Conservation (phyloP, 2,113 vertebrate genomes). For the Carettochelys insculpta region DNA sequence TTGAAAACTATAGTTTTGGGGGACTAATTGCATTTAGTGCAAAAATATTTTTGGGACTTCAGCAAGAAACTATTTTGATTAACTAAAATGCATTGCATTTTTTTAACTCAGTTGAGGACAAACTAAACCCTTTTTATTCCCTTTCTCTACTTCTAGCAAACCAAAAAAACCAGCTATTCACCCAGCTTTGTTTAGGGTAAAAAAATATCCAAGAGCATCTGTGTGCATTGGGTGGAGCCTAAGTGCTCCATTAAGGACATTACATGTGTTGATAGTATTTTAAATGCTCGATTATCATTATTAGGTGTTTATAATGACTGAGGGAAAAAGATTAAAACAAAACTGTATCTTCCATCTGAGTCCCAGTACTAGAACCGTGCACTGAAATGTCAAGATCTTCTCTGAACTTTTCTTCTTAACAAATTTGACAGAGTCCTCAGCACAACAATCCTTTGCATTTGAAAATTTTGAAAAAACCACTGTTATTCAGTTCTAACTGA, state of each 20-base stretch:
- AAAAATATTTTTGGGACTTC: neutral
- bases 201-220: neutral
- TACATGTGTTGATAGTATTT: neutral
- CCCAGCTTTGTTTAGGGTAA: neutral
- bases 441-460: neutral
- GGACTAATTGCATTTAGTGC: too few relatives aligned
- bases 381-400: neutral
- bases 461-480: neutral
- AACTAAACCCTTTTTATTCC: neutral
- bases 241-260: neutral
- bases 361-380: neutral
- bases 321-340: neutral
- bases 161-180: neutral
- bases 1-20: neutral
- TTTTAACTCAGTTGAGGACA: neutral
- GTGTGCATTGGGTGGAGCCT: neutral
- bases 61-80: neutral
- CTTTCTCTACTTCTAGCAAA: neutral
- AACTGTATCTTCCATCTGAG: neutral
- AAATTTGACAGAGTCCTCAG: neutral
- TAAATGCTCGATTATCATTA: neutral
- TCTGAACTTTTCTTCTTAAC: neutral
- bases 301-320: accelerated
- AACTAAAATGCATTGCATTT: neutral
- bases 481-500: neutral